Base-by-base conservation (phyloP, 2,797 vertebrate species). In the Syngnathus rostellatus region DNA sequence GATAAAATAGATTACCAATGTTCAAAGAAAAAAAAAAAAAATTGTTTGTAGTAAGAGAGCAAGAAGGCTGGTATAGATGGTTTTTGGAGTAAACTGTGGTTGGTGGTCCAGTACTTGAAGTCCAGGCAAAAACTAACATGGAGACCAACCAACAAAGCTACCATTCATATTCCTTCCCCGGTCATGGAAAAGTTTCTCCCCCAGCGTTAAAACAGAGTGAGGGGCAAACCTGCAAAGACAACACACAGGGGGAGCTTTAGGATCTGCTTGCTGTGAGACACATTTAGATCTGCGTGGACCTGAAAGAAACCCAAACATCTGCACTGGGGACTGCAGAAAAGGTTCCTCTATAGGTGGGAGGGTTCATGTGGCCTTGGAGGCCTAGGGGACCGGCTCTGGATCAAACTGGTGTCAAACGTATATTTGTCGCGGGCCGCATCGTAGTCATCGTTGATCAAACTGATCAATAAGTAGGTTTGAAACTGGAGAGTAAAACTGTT, bases 211-310 rank as follows among this genome's bases (percentile, higher is more conserved):
- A 86, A 78, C 77, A 76, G 82, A 87, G 81, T 67, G 70, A 81
- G 76, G 72, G 67, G 75, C 73, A 81, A 82, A 78, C 84, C 74
- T 88, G 79, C 67, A 85, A 89, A 81, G 79, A 85, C 81, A 89
- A 87, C 83, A 88, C 74, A 73, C 60, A 75, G 78, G 68, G 79
- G 72, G 79, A 81, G 76, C 79, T 83, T 75, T 70, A 81, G 72
- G 75, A 81, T 81, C 78, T 76, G 68, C 75, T 79, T 8, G 57
- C 81, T 76, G 70, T 71, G 68, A 78, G 70, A 64, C 63, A 74
- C 68, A 46, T 77, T 78, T 74, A 80, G 63, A 82, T 78, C 69
- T 74, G 76, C 68, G 70, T 67, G 69, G 39, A 40, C 62, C 65
- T 60, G 8, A 75, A 75, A 72, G 72, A 48, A 77, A 71, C 43